Base-by-base conservation (phyloP, 2,797 vertebrate species). In the Pangasius sanitwongsei region DNA sequence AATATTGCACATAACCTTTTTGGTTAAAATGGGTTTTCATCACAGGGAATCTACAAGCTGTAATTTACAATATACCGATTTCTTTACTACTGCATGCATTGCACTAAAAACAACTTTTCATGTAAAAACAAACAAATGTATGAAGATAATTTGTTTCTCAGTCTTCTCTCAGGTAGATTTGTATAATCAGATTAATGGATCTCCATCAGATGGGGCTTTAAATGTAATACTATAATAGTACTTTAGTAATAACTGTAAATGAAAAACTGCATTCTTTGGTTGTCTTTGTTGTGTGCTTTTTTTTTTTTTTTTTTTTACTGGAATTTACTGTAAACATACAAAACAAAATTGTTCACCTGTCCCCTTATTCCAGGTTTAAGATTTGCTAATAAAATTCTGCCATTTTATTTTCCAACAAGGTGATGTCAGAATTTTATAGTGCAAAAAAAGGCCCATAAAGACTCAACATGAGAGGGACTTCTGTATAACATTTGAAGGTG, bases 231-330 rank as follows among this genome's bases (percentile, higher is more conserved):
- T 69, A 59, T 44, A 72, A 34, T 82, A 85, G 85, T 82, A 86
- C 23, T 28, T 83, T 84, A 75, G 48, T 83, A 78, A 63, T 53
- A 74, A 59, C 88, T 63, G 75, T 65, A 81, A 88, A 88, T 61
- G 1, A 63, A 87, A 91, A 93, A 90, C 90, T 89, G 88, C 74
- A 89, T 87, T 90, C 93, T 93, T 95, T 94, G 93, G 93, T 95
- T 89, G 90, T 91, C n/a, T 89, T 82, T 78, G 74, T 86, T 86
- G 70, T 89, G 74, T 89, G 85, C 90, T 85, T 69, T 53, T 53
- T 67, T 83, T 57, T 31, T 55, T 53, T 67, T 31, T 37, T 55
- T 77, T 78, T 31, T 90, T 89, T 86, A 85, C 67, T 90, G 57
- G 37, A 83, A 90, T 90, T 65, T 63, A 82, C 70, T 70, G 37